Conservation (phyloP, 2,113 vertebrate species). For the Proterorhinus semilunaris region DNA sequence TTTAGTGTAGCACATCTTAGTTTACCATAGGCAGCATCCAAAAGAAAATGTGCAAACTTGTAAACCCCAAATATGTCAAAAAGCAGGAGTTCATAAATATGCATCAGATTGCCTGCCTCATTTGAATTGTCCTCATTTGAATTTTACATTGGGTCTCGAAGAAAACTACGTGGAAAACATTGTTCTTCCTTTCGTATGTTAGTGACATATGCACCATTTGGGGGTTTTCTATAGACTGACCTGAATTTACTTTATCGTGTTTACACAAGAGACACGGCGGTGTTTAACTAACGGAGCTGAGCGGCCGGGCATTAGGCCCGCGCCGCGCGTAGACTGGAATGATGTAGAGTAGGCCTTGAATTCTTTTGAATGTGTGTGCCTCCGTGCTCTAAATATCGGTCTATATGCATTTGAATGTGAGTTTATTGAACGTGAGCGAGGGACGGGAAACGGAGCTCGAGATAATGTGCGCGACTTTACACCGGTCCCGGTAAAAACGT, state of each 20-base stretch:
- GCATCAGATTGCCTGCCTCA: background rate
- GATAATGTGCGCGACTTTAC: conserved; percentile 30
- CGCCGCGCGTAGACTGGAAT: conserved; percentile 33
- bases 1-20: too few species aligned
- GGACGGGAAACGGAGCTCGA: conserved; percentile 14
- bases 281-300: conserved; percentile 35
- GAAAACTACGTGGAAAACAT: conserved; percentile 40
- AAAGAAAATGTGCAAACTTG: too few species aligned
- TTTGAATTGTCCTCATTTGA: background rate
- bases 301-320: conserved; percentile 40
- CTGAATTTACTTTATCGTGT: conserved; percentile 51
- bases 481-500: conserved; percentile 48
- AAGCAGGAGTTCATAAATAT: background rate
- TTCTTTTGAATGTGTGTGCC: conserved; percentile 53
- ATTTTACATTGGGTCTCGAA: conserved; percentile 34
- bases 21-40: too few species aligned
- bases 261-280: conserved; percentile 38
- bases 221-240: conserved; percentile 39
- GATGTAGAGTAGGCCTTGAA: conserved; percentile 6
- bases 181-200: conserved; percentile 72
- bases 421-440: conserved; percentile 12
- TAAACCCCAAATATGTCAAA: background rate
- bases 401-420: conserved; percentile 35
- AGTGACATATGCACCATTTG: conserved; percentile 32
- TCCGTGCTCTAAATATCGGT: conserved; percentile 25